Conservation (phyloP, 2,888 invertebrate species). For the Sphaeridia pumilis region DNA sequence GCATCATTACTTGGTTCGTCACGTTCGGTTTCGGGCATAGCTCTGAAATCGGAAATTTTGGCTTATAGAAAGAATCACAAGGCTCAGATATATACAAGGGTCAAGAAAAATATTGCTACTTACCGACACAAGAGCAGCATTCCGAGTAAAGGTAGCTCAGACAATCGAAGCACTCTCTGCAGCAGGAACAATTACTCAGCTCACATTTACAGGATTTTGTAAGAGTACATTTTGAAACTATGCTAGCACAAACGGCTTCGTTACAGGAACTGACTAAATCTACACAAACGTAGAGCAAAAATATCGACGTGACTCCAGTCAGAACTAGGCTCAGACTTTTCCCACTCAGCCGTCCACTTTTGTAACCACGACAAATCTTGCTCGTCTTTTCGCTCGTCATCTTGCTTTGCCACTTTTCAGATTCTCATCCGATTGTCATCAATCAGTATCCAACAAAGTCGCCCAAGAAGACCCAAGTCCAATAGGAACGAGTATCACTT, state of each 20-base stretch:
- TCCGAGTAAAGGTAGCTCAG: conserved; percentile 78
- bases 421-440: too few species aligned
- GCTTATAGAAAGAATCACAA: too few species aligned
- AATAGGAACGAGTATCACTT: too few species aligned
- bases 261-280: conserved; percentile 51
- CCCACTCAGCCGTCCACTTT: too few species aligned
- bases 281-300: conserved; percentile 21
- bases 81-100: too few species aligned
- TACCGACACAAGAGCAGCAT: conserved; percentile 96
- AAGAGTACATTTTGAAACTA: conserved; percentile 91
- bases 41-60: too few species aligned
- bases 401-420: too few species aligned
- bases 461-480: too few species aligned
- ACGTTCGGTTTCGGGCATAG: conserved; percentile 78
- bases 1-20: conserved; percentile 58
- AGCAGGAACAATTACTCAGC: conserved; percentile 81
- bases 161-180: conserved; percentile 84
- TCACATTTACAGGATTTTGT: conserved; percentile 95
- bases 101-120: conserved; percentile 45
- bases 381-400: too few species aligned
- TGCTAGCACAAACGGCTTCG: conserved; percentile 87
- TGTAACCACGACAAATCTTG: too few species aligned
- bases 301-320: conserved; percentile 7
- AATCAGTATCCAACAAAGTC: too few species aligned
- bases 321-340: background rate